A percentile compares a stretch with the other conserved stretches of the same genome.
Evolutionary conservation across 2,888 invertebrate genomes (phyloP).

Genomic region (Adelphocoris suturalis): DNA sequence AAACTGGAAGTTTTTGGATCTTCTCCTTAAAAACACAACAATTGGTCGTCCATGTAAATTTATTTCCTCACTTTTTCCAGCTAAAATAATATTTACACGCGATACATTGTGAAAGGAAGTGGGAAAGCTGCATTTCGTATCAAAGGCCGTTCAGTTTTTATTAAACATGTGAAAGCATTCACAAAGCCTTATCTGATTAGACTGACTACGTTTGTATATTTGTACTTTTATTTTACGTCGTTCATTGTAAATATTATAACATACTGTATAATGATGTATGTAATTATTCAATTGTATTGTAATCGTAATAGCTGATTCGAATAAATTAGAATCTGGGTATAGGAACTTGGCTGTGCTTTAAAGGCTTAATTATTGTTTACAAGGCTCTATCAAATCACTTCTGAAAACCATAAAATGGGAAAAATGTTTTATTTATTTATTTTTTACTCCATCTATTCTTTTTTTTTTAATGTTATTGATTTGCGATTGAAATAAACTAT

Average conservation of each 20-base stretch:
- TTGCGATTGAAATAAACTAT: slow-evolving; percentile 1
- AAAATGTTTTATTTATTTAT: background rate
- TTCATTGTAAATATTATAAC: slow-evolving; percentile 68
- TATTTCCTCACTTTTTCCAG: too few species aligned
- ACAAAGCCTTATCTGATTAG: slow-evolving; percentile 75
- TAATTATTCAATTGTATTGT: slow-evolving; percentile 53
- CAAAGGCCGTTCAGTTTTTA: slow-evolving; percentile 34
- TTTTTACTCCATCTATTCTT: slow-evolving; percentile 16
- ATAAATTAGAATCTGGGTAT: slow-evolving; percentile 72
- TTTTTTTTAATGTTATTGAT: slow-evolving; percentile 1
- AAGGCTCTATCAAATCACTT: slow-evolving; percentile 59
- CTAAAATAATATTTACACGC: too few species aligned
- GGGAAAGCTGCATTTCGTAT: background rate
- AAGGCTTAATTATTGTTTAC: slow-evolving; percentile 69
- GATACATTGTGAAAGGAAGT: too few species aligned
- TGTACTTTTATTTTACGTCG: slow-evolving; percentile 55
- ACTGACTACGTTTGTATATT: slow-evolving; percentile 74
- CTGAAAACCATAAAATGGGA: slow-evolving; percentile 35
- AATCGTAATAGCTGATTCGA: slow-evolving; percentile 53
- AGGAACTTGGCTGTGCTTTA: slow-evolving; percentile 75
- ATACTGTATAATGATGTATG: slow-evolving; percentile 44
- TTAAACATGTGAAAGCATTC: slow-evolving; percentile 58
- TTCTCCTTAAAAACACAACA: too few species aligned
- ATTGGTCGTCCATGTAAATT: too few species aligned
- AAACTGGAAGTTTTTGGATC: too few species aligned